Evolutionary conservation across 2,888 invertebrate genomes (phyloP).

Genomic region (Oxytorus armatus): DNA sequence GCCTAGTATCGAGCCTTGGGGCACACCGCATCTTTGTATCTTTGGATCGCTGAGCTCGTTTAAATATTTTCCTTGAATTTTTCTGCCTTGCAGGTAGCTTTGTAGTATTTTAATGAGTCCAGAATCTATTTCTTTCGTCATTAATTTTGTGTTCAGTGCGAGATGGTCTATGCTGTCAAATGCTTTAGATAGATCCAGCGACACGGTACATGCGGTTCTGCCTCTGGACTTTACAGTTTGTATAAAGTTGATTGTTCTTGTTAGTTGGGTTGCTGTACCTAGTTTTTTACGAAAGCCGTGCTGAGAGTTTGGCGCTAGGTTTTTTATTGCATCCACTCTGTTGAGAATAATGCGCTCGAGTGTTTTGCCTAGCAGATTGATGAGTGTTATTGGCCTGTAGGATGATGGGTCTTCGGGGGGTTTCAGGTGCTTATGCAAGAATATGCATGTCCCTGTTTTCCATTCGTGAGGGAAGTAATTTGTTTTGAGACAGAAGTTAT

Average conservation of each 20-base stretch:
- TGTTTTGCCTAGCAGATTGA: constrained; percentile 41
- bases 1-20: constrained; percentile 38
- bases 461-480: constrained; percentile 37
- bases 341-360: constrained; percentile 32
- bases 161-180: constrained; percentile 49
- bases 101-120: constrained; percentile 43
- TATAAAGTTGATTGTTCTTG: constrained; percentile 24
- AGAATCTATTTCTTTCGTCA: constrained; percentile 13
- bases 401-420: constrained; percentile 43
- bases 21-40: constrained; percentile 28
- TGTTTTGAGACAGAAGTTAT: too few relatives aligned
- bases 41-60: constrained; percentile 34
- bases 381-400: too few relatives aligned
- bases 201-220: constrained; percentile 24
- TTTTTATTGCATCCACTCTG: too few relatives aligned
- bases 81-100: constrained; percentile 39
- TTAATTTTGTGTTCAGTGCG: constrained; percentile 39
- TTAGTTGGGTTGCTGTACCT: too few relatives aligned
- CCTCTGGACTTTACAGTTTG: too few relatives aligned
- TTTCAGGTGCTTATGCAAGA: too few relatives aligned
- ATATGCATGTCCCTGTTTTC: too few relatives aligned
- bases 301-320: too few relatives aligned
- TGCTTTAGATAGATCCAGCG: constrained; percentile 51
- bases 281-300: too few relatives aligned
- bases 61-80: constrained; percentile 35